A percentile compares a stretch with the other conserved stretches of the same genome.
phyloP scores from a whole-genome alignment of 2,797 vertebrate genomes.

The Odontamblyopus rebecca region DNA sequence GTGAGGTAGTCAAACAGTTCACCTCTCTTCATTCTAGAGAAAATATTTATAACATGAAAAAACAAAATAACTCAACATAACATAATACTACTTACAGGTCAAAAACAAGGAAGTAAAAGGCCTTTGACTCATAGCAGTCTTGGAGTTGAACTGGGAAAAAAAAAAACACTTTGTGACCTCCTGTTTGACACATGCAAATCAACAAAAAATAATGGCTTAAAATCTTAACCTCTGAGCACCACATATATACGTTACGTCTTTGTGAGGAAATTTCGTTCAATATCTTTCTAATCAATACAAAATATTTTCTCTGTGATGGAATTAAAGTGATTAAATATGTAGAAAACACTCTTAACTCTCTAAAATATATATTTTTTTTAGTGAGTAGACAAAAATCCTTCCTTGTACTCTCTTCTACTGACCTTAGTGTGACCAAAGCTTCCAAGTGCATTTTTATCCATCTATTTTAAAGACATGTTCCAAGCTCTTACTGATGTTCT shows the following conservation, averaged over 20 bases:
- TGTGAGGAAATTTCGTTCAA: neutral
- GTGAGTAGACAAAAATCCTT: neutral
- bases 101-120: constrained; percentile 97
- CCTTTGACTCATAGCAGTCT: constrained; percentile 92
- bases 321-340: neutral
- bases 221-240: neutral
- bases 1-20: constrained; percentile 99
- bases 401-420: neutral
- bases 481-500: constrained; percentile 89
- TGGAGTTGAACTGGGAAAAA: constrained; percentile 92
- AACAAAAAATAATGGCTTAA: neutral
- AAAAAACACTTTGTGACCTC: neutral
- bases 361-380: neutral
- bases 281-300: neutral
- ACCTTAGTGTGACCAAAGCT: neutral
- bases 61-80: neutral
- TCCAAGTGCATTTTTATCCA: neutral
- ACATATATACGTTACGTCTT: neutral
- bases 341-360: no score
- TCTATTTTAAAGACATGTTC: neutral
- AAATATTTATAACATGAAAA: neutral
- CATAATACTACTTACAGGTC: constrained; percentile 87
- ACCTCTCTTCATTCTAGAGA: constrained; percentile 90
- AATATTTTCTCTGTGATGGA: neutral
- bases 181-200: neutral